Evolutionary conservation across 2,888 invertebrate genomes (phyloP), one percentile per base, ranked within the genome.

Genomic region (Lithodes maja): DNA sequence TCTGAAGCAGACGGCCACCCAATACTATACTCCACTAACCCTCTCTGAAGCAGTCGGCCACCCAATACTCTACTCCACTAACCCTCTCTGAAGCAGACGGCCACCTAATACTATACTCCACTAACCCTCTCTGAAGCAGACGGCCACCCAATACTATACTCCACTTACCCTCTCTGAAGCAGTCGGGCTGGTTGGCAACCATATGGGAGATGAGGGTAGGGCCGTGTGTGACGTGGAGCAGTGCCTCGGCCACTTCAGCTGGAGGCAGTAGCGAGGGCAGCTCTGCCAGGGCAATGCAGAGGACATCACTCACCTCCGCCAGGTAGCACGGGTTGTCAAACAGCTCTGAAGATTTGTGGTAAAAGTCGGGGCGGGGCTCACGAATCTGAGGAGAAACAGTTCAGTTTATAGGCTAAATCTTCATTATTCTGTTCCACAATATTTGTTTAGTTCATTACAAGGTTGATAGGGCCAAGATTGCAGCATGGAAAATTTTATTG

Each of bases 251-350:
- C 9, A 95, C 93, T 87, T 92, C 91, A n/a, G 90, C 90, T 50
- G 92, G 89, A 15, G 88, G 90, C 2, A 99, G 94, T 81, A 98
- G 95, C 85, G 97, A 97, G 0, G 99, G 98, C 69, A 99, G 94
- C 94, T 99, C 99, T 7, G 98, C 98, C 88, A 99, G 95, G 55
- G 98, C 97, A 89, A 99, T 98, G 93, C 98, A 98, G 83, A 99
- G 95, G 0, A 98, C 98, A 94, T 99, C 98, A 75, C 98, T 97
- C 74, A 99, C 97, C 94, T 99, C 99, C 93, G 98, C 98, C 92
- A 98, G 95, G 93, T 99, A 99, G 0, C 99, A 98, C 93, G 97
- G 97, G 94, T 98, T 98, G 93, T 99, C 99, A 94, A 99, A 98
- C 54, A 99, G 94, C 93, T 99, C 99, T 0, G 98, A 98, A 74